Base-by-base conservation (phyloP, 2,113 vertebrate species). In the Myotis davidii region DNA sequence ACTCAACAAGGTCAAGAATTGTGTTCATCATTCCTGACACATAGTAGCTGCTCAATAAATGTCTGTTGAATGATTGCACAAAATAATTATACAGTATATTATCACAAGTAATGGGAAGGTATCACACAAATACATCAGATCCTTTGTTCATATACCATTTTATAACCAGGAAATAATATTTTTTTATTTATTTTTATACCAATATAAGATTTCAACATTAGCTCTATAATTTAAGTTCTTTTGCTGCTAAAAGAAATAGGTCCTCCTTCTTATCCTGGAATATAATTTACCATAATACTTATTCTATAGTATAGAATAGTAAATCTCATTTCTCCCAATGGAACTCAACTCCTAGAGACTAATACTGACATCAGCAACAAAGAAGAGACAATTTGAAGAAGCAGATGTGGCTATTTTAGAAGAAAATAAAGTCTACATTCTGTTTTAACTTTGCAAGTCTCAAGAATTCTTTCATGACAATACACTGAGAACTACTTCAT, bases 381-480 rank as follows among this genome's bases (percentile, higher is more conserved):
- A 96, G 90, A 93, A 78, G 73, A 90, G 85, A 82, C 88, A 85
- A 92, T 79, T 37, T 48, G 37, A 85, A 93, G 85, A 65, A 95
- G 82, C 94, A 96, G 88, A 92, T 85, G 88, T 69, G 73, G 70
- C 96, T 91, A 64, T 95, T 97, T 95, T 89, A 64, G 85, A 93
- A 67, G 37, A 13, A 50, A 34, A 70, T 37, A 82, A 73, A 13
- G 34, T 94, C 91, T 61, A 29, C 54, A 52, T 95, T 87, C 96
- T 97, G 91, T 95, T 97, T 92, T 89, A 74, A 94, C 96, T 96
- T 96, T 7, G 79, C 96, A 97, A 97, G 98, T 97, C 98, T 98
- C 97, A 98, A 88, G 65, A 98, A 97, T 98, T 98, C 97, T 98
- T 98, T 98, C 96, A 97, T 90, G 97, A 97, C 97, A 97, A 97